Evolutionary conservation across 2,113 vertebrate genomes (phyloP).

Genomic region (Misgurnus mizolepis): DNA sequence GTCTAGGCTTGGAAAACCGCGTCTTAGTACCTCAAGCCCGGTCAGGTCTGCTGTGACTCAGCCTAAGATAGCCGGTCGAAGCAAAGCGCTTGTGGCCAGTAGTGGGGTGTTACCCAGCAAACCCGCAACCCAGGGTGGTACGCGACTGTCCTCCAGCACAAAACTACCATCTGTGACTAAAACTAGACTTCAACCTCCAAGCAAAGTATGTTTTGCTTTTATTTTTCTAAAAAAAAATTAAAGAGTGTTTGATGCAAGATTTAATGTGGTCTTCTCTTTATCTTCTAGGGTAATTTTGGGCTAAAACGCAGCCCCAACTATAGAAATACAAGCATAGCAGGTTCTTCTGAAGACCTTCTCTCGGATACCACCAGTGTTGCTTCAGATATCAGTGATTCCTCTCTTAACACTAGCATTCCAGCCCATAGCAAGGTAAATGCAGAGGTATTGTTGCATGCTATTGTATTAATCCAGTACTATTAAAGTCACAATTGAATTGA

Average conservation of each 20-base stretch:
- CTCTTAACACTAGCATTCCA: slow-evolving; percentile 65
- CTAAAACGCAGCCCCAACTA: slow-evolving; percentile 57
- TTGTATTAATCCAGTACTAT: too few species aligned
- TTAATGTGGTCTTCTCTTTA: neutral
- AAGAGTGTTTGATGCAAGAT: neutral
- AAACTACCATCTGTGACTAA: slow-evolving; percentile 62
- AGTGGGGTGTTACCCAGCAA: slow-evolving; percentile 65
- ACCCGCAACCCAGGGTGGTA: slow-evolving; percentile 46
- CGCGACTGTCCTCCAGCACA: slow-evolving; percentile 40
- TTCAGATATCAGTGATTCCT: slow-evolving; percentile 72
- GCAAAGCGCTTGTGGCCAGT: slow-evolving; percentile 51
- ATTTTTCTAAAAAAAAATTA: neutral
- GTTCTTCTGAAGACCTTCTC: slow-evolving; percentile 68
- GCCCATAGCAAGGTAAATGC: slow-evolving; percentile 77
- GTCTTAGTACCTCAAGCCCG: slow-evolving; percentile 69
- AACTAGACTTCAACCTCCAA: slow-evolving; percentile 65
- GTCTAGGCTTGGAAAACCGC: slow-evolving; percentile 30
- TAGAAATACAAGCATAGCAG: slow-evolving; percentile 57
- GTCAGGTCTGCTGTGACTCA: slow-evolving; percentile 46
- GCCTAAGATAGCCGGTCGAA: slow-evolving; percentile 53
- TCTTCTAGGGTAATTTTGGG: slow-evolving; percentile 62
- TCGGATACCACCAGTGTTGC: slow-evolving; percentile 72
- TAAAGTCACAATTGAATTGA: too few species aligned
- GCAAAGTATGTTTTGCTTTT: slow-evolving; percentile 53
- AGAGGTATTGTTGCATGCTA: neutral